Evolutionary conservation across 2,888 invertebrate species (phyloP), one percentile per base, ranked within the genome.

Genomic region (Opisthograptis luteolata): DNA sequence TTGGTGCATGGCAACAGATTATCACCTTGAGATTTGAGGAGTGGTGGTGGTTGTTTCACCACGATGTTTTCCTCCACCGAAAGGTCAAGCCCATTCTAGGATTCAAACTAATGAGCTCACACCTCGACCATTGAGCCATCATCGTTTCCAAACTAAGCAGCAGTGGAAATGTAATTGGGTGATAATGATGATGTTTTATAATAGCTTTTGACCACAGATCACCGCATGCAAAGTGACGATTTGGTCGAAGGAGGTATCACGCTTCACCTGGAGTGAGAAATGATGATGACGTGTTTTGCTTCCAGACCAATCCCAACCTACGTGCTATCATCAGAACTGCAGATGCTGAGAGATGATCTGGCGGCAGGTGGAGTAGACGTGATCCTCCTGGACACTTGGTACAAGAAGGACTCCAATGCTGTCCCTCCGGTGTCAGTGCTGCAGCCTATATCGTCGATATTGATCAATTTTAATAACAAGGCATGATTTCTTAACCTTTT

Each of bases 401-500:
- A 99, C 83, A 95, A 97, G 72, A 97, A 97, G 81, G 99, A 99
- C 76, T 95, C 96, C 51, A 99, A 99, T 76, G 97, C 98, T 0
- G 98, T 99, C 0, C 99, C 99, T 0, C 96, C 98, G 0, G 95
- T 98, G 8, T 98, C 97, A 3, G 96, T 99, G 8, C 89, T 99
- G 14, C 99, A 99, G 76, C 99, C 99, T 0, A 99, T 99, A 69
- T 99, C 98, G 7, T 98, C 98, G 2, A 98, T 99, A 71, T 91
- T 99, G 27, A 95, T 98, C 55, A 99, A 99, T 85, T 99, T 99
- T 74, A 99, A 99, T 77, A 99, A 99, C 72, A 99, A 99, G 93
- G 98, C 97, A 27, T 8, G 75, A 1, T 14, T 30, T 1, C 5
- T 31, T 8, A 8, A n/a, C 2, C 2, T 24, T 7, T 24, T 24